A percentile compares a stretch with the other conserved stretches of the same genome.
These are phyloP conservation scores for Smutsia gigantea DNA, from an alignment of 2,797 vertebrate species.

Conservation along the genomic window DNA sequence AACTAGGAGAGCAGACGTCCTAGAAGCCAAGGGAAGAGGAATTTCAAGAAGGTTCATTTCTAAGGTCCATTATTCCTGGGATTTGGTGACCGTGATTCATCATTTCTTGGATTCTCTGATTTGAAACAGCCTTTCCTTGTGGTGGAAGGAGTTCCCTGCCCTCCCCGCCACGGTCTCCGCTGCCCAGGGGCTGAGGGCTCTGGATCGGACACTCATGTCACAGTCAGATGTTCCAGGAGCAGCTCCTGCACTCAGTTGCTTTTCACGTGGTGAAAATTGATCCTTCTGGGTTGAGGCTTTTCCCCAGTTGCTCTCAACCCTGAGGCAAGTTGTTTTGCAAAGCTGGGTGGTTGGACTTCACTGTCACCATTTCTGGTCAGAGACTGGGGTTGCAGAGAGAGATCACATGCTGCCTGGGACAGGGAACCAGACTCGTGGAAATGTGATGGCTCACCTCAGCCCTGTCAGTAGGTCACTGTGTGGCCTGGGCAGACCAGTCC, in stretches of 20 bases:
- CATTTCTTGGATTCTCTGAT: slow-evolving; percentile 57
- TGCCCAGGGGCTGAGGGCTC: background rate
- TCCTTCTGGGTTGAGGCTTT: slow-evolving; percentile 41
- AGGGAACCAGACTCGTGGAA: background rate
- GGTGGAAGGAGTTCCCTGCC: background rate
- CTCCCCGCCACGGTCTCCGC: background rate
- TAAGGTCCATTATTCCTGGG: slow-evolving; percentile 60
- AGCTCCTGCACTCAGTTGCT: background rate
- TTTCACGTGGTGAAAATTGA: slow-evolving; percentile 59
- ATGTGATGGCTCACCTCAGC: background rate
- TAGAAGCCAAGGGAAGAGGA: background rate
- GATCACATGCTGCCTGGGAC: background rate
- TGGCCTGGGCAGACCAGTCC: background rate
- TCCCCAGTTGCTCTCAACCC: background rate
- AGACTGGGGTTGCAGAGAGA: background rate
- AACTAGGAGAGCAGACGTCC: background rate
- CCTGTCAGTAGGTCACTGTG: background rate
- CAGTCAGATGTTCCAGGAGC: slow-evolving; percentile 58
- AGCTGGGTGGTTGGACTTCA: background rate
- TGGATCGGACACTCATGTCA: background rate
- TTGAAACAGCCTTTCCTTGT: slow-evolving; percentile 33
- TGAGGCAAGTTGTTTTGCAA: slow-evolving; percentile 12
- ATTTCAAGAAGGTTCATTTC: background rate
- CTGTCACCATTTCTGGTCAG: background rate
- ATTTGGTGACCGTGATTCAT: slow-evolving; percentile 57